Base-by-base conservation (phyloP, 2,888 invertebrate species). In the Hybos culiciformis region DNA sequence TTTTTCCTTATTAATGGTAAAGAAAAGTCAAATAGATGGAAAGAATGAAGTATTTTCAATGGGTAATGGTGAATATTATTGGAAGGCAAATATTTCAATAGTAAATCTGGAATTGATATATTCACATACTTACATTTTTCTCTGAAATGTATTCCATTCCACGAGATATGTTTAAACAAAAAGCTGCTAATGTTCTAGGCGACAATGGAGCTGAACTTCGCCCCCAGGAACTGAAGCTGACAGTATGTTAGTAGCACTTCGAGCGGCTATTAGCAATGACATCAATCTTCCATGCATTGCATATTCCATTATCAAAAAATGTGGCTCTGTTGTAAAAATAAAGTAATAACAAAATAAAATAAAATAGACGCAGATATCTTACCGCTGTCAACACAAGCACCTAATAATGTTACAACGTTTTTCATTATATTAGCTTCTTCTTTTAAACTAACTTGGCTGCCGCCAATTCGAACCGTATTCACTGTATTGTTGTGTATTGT, bases 401-500 rank as follows among this genome's bases (percentile, higher is more conserved):
- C 87, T 3, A 86, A 67, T 21, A 87, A 67, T 0, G 82, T 81
- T 24, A 87, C 85, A 44, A 87, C 83, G 62, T 87, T 87, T 60
- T 85, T 81, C 83, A 88, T 84, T 44, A 87, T 83, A 56, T 83
- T 85, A 50, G 81, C 80, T 54, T 83, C 82, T 53, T 86, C 86
- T 48, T 80, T 77, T 42, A 80, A 76, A 33, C 82, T 78, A 1
- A 82, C 79, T 51, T 80, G 78, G 14, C 81, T 77, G 7, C 84
- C 83, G 31, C 80, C 78, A 51, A 82, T 83, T 57, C 85, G 81
- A 42, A 84, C 80, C 9, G 79, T 83, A 62, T 87, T 87, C 7
- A 87, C 86, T 5, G 87, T 87, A n/a, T 87, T 87, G 47, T 83
- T 73, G 45, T 83, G 70, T 18, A n/a, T n/a, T n/a, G n/a, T n/a